Base-by-base conservation (phyloP, 2,888 invertebrate genomes). In the Metacarcinus magister region DNA sequence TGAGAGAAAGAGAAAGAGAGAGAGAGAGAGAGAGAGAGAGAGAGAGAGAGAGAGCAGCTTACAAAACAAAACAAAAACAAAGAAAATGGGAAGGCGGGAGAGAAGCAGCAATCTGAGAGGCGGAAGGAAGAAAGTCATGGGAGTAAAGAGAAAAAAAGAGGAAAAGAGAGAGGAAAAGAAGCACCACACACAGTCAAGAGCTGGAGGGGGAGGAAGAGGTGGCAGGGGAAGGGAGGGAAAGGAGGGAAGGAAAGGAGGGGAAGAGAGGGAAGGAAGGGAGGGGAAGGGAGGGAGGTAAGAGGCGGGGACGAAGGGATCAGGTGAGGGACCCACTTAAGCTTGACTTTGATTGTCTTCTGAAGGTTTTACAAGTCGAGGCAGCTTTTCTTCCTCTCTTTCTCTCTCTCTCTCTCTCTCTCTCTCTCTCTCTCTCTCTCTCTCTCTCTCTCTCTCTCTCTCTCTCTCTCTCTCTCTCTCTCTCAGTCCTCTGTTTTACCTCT, bases 401-500 rank as follows among this genome's bases (percentile, higher is more conserved):
- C 93, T 39, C 39, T 39, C 93, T 67, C 93, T 67, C 75, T 39
- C 75, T 75, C 93, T 54, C 43, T 43, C n/a, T 75, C 75, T 43
- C 75, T 60, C 67, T 23, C n/a, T 43, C 75, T 46, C 44, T 44
- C 91, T 91, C 44, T 44, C 43, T n/a, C 44, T 46, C 44, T 46
- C 91, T n/a, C 91, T 44, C 44, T 91, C 92, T 48, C 28, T 48
- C 54, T 44, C 23, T 92, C 92, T 46, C 46, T 48, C 54, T 48
- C n/a, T 48, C n/a, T 48, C 92, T 28, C 92, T 92, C 46, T 28
- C 46, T 48, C n/a, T 28, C 54, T 28, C 23, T 60, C 75, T 54
- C 23, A 28, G 8, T 39, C 67, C 23, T 67, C 43, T 19, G 5
- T 67, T 39, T 43, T n/a, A 43, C 43, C 43, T 19, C 75, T 67